Evolutionary conservation across 2,888 invertebrate genomes (phyloP).

Genomic region (Eupithecia insigniata): DNA sequence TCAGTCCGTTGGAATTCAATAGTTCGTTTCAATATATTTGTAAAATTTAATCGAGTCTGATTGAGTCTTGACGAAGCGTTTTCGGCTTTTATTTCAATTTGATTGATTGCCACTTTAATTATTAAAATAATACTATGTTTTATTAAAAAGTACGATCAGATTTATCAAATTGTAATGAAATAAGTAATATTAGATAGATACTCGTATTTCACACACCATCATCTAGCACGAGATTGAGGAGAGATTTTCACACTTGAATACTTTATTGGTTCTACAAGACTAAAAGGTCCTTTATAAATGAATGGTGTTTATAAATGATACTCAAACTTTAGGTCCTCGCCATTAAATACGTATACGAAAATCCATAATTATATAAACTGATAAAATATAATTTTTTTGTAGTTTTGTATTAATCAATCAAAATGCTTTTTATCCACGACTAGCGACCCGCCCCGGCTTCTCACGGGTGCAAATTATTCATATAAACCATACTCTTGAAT

Average conservation of each 20-base stretch:
- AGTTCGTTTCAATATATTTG: conserved; percentile 18
- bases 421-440: too few relatives aligned
- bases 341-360: too few relatives aligned
- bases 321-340: neutral
- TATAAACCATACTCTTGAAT: too few relatives aligned
- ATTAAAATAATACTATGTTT: neutral
- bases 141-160: neutral
- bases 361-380: too few relatives aligned
- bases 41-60: conserved; percentile 8
- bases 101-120: neutral
- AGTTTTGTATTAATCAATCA: too few relatives aligned
- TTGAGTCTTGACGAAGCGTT: neutral
- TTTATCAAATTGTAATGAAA: neutral
- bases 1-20: conserved; percentile 12
- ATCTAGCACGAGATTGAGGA: neutral
- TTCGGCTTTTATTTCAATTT: neutral
- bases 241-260: neutral
- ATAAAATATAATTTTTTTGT: too few relatives aligned
- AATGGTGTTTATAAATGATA: too few relatives aligned
- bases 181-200: neutral
- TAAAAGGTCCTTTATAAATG: neutral
- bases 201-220: neutral
- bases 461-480: too few relatives aligned
- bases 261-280: neutral
- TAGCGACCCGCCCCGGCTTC: too few relatives aligned